A percentile compares a stretch with the other conserved stretches of the same genome.
These are phyloP conservation scores for Drosophila kanapiae DNA, from an alignment of 1,140 invertebrate species.

Conservation along the genomic window DNA sequence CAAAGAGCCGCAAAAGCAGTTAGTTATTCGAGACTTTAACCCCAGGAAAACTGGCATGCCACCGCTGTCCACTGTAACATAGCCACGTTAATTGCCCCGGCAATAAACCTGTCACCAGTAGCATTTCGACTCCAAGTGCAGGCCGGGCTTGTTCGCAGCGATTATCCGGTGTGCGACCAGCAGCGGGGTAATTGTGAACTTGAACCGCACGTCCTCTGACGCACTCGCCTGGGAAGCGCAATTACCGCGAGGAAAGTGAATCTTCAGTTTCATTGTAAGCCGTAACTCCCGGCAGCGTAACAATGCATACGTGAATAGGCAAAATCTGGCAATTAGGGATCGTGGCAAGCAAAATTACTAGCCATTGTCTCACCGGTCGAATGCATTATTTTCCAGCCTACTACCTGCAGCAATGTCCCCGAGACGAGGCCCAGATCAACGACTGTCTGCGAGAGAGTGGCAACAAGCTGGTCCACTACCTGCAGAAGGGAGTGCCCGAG, in stretches of 20 bases:
- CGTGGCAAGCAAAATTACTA: conserved; percentile 12
- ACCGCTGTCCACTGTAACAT: not conserved
- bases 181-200: conserved; percentile 53
- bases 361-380: conserved; percentile 16
- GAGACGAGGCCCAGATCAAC: conserved; percentile 89
- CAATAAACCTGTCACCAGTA: conserved; percentile 51
- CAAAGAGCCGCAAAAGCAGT: not conserved
- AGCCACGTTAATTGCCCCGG: conserved; percentile 36
- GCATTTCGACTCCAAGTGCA: conserved; percentile 16
- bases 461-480: conserved; percentile 89
- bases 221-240: conserved; percentile 48
- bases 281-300: conserved; percentile 4
- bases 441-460: conserved; percentile 90
- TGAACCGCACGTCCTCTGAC: conserved; percentile 59
- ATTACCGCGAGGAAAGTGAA: conserved; percentile 29
- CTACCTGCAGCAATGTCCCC: conserved; percentile 90
- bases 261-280: conserved; percentile 32
- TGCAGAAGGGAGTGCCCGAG: conserved; percentile 90
- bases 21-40: conserved; percentile 1
- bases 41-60: not conserved
- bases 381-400: conserved; percentile 85
- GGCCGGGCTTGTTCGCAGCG: conserved; percentile 38
- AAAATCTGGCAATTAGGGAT: conserved; percentile 32
- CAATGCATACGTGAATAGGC: conserved; percentile 35
- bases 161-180: conserved; percentile 21